Base-by-base conservation (phyloP, 2,113 vertebrate genomes). In the Nyctibius bracteatus region DNA sequence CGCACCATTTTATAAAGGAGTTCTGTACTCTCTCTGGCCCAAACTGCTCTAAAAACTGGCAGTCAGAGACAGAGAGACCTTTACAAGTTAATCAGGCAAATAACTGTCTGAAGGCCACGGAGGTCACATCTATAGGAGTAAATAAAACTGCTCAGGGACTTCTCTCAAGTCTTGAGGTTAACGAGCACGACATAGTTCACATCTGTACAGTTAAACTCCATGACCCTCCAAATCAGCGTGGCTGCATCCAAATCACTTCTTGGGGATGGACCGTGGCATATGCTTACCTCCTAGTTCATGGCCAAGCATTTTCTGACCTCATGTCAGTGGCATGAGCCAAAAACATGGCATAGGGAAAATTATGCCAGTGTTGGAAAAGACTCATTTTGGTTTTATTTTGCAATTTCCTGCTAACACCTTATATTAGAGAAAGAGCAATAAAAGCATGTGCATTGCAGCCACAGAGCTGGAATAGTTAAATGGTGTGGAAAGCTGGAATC, bases 91-190 rank as follows among this genome's bases (percentile, higher is more conserved):
- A 54, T 77, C 65, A 67, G 73, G 35, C 46, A 81, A 31, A 55
- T 67, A 58, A 15, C 27, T n/a, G n/a, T 65, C 75, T 58, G 61
- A 74, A 78, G 61, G 65, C 39, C 57, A 0, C 8, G 23, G 65
- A 79, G 61, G 72, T 72, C 73, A 67, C 43, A 15, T 43, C 80
- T 73, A 2, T 3, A 22, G 25, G 7, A 35, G 67, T 30, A 54
- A 86, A 71, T 88, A 83, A 71, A 92, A 44, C 37, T 35, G 46
- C 82, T 66, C 25, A 14, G 75, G 72, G 80, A n/a, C 52, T 71
- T 91, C 25, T 18, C 46, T 59, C 52, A 31, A 63, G 74, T 1
- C 1, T 52, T 75, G 92, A 65, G 57, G 35, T 89, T 67, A 47
- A 51, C 25, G 49, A 15, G 46, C 12, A 5, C 27, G 72, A 5